Evolutionary conservation across 1,140 invertebrate species (phyloP), one percentile per base, ranked within the genome.

Genomic region (Drosophila subpulchrella): DNA sequence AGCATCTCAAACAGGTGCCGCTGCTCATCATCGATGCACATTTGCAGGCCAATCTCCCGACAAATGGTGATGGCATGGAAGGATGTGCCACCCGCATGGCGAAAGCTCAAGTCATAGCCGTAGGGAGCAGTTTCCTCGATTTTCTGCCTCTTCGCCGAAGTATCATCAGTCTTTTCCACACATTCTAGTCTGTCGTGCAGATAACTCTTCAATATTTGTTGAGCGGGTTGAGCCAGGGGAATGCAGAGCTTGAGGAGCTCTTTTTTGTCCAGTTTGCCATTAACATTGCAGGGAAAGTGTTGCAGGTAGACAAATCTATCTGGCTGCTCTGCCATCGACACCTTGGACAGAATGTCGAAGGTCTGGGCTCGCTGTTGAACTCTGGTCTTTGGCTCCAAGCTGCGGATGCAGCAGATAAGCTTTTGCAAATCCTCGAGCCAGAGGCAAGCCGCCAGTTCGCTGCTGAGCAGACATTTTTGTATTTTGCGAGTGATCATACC

Each of bases 281-380:
- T 93, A 27, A 71, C 68, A 36, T 93, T 93, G 20, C 94, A 80
- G 6, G 94, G 94, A 36, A 94, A 83, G 24, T 89, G 55, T 13
- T 90, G 54, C 1, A 93, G 58, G 36, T 79, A 61, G 6, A 92
- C 54, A 38, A 94, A 82, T 46, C 82, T 61, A 74, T 94, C 93
- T 6, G 93, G 93, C 55, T 90, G 92, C 93, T 81, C 92, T 32
- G 62, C 71, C 13, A 44, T 53, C 11, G 60, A 58, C 6, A 90
- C 58, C 4, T 83, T 88, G n/a, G 79, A 73, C 0, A 88, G 42
- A 38, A 88, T 89, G 15, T 81, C 53, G n/a, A 78, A 83, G 12
- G 86, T 90, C 34, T 88, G 83, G 6, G 60, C 71, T 0, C 83
- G 54, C 20, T 89, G 84, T 13, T 88, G 83, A 2, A 79, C 63